Evolutionary conservation across 2,888 invertebrate species (phyloP), one percentile per base, ranked within the genome.

Genomic region (Camponotus fellah): DNA sequence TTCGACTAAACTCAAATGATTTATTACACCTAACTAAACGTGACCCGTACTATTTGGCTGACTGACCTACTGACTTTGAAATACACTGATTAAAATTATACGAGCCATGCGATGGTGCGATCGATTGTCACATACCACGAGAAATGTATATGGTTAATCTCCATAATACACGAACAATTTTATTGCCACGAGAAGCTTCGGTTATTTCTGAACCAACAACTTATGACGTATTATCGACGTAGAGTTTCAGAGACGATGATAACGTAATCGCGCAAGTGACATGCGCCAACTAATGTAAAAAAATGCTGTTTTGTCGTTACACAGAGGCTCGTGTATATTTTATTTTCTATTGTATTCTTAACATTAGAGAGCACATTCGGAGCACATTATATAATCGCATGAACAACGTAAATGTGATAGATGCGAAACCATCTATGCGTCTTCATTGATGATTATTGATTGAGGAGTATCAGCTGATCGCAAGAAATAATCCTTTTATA

Each of bases 191-290:
- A 21, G 6, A 6, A 77, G 17, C 17, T 66, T 32, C 32, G 56
- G 10, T 69, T 40, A 37, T 9, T 21, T n/a, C 32, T 58, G 34
- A 58, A 46, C 14, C 43, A 58, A 60, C 58, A 43, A 69, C 69
- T 58, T 17, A 43, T 60, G 79, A 69, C 69, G 69, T 46, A 6
- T 60, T 58, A 60, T 58, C 56, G 69, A 58, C 69, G 69, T 32
- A 21, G 21, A 8, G 32, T 53, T 53, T 69, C 69, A 4, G n/a
- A n/a, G 53, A 34, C n/a, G 58, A 17, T 32, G 65, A 34, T 74
- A 82, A 82, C 43, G 17, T 83, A 75, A 83, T 86, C 86, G 37
- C 65, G 72, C 80, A 85, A 71, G 46, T 71, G 64, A 83, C 85
- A 87, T 87, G 82, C 87, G 85, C 85, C 64, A 21, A 81, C 65